Evolutionary conservation across 2,113 vertebrate species (phyloP).

Genomic region (Sapajus apella): DNA sequence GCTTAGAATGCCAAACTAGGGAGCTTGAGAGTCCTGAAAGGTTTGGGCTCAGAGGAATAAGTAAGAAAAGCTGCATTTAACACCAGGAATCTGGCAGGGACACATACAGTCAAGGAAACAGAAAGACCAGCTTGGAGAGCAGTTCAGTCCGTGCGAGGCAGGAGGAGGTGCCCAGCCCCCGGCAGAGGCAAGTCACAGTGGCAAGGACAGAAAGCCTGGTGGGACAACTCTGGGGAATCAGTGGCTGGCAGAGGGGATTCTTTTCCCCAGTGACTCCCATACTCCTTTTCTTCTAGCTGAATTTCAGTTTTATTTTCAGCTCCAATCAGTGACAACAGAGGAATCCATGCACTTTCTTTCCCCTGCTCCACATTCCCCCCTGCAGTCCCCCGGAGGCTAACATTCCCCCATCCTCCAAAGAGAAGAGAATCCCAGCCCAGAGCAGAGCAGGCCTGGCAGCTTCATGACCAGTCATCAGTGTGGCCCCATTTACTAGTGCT

Average conservation of each 20-base stretch:
- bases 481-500: fast-evolving
- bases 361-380: neutral
- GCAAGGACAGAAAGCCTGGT: neutral
- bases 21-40: neutral
- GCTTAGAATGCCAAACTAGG: neutral
- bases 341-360: neutral
- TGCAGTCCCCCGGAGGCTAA: neutral
- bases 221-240: neutral
- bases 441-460: neutral
- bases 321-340: conserved; percentile 60
- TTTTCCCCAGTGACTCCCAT: conserved; percentile 35
- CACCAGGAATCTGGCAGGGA: neutral
- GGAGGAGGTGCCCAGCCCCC: neutral
- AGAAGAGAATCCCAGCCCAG: no score
- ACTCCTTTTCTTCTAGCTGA: conserved; percentile 43
- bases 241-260: neutral
- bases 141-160: neutral
- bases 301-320: conserved; percentile 74
- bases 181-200: neutral
- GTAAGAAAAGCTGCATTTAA: neutral
- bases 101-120: neutral
- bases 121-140: neutral
- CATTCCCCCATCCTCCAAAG: neutral
- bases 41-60: neutral
- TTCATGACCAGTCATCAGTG: fast-evolving